phyloP scores from a whole-genome alignment of 1,140 invertebrate genomes.

The Hormaphis cornu region DNA sequence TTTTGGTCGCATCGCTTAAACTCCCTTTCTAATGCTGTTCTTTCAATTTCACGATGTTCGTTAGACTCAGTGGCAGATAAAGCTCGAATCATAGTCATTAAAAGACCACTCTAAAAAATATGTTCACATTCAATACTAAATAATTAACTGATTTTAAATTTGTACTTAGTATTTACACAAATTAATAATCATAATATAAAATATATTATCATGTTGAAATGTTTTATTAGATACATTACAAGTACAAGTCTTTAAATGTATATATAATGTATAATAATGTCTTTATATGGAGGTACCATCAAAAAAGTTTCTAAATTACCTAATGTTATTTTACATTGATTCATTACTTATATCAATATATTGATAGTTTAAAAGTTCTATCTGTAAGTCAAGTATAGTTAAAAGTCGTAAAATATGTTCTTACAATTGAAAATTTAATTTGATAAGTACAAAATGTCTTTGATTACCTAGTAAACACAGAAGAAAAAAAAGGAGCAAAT shows the following conservation, averaged over 20 bases:
- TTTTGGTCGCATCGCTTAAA: conserved; percentile 81
- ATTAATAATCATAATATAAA: background rate
- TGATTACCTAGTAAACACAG: too few relatives aligned
- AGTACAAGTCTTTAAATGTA: background rate
- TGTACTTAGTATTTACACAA: background rate
- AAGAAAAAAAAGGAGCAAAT: too few relatives aligned
- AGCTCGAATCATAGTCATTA: conserved; percentile 87
- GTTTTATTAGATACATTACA: background rate
- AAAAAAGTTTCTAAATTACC: too few relatives aligned
- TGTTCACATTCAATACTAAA: background rate
- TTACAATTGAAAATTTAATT: too few relatives aligned
- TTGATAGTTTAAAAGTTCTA: too few relatives aligned
- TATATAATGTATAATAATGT: background rate
- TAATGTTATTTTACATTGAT: too few relatives aligned
- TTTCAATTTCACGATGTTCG: conserved; percentile 88
- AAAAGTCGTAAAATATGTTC: too few relatives aligned
- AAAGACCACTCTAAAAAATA: conserved; percentile 63
- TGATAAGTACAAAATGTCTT: too few relatives aligned
- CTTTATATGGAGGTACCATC: too few relatives aligned
- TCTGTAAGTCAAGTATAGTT: too few relatives aligned
- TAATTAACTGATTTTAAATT: background rate
- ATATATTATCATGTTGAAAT: background rate
- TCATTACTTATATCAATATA: too few relatives aligned
- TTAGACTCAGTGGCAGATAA: conserved; percentile 86
- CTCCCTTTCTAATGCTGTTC: conserved; percentile 84